phyloP scores from a whole-genome alignment of 2,888 invertebrate genomes.

The Timema cristinae region DNA sequence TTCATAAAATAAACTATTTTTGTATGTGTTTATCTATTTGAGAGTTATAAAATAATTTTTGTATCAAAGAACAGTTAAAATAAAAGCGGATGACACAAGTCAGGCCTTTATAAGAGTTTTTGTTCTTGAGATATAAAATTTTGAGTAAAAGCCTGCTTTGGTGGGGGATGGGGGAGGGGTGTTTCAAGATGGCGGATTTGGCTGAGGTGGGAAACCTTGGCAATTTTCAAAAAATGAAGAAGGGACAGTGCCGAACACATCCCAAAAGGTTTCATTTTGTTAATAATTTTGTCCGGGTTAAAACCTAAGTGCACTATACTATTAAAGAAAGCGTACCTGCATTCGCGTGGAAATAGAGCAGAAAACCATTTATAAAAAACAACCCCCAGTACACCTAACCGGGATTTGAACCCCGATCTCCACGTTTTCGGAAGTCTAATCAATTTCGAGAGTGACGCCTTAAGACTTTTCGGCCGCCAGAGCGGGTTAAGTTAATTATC shows the following conservation, averaged over 20 bases:
- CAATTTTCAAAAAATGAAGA: background rate
- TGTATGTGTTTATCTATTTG: background rate
- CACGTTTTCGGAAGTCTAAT: no score
- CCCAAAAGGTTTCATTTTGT: background rate
- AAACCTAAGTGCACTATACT: background rate
- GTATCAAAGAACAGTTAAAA: background rate
- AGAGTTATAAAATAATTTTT: background rate
- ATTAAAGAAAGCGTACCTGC: no score
- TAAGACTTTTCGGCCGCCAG: no score
- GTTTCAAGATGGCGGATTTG: background rate
- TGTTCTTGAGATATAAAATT: background rate
- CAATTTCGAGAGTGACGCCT: no score
- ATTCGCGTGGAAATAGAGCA: no score
- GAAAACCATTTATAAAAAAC: no score
- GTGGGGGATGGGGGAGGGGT: no score
- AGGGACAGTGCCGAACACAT: background rate
- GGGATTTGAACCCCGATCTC: no score
- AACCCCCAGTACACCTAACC: no score
- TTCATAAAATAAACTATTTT: background rate
- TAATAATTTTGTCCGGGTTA: slow-evolving; percentile 2
- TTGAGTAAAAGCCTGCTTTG: background rate
- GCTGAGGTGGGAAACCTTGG: background rate
- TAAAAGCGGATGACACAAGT: background rate
- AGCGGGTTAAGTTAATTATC: no score
- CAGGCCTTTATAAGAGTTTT: background rate